Conservation (phyloP, 2,797 vertebrate genomes). For the Crypturellus tataupa region DNA sequence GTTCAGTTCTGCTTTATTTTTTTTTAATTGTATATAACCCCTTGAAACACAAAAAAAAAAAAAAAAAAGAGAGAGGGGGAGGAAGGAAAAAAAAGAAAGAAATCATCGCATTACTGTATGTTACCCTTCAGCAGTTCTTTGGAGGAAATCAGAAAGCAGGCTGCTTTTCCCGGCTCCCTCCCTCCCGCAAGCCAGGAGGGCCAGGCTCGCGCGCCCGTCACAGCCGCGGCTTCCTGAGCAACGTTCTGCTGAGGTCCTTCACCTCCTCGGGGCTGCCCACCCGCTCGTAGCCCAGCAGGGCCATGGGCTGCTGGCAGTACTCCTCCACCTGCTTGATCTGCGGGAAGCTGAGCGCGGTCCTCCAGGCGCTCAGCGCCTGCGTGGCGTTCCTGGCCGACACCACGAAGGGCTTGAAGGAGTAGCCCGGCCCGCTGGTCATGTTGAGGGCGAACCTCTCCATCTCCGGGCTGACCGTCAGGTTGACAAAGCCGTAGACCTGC, state of each 20-base stretch:
- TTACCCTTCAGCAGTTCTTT: conserved; percentile 50
- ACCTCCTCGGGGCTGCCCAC: conserved; percentile 91
- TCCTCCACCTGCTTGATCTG: conserved; percentile 99
- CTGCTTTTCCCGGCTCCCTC: neutral
- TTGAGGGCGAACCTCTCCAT: conserved; percentile 95
- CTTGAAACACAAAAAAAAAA: neutral
- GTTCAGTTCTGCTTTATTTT: neutral
- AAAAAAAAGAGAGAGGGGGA: neutral
- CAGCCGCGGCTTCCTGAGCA: conserved; percentile 91
- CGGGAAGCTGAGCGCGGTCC: conserved; percentile 94
- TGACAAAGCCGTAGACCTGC: conserved; percentile 92
- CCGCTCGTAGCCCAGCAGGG: conserved; percentile 91
- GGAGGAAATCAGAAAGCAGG: conserved; percentile 14
- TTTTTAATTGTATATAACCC: neutral
- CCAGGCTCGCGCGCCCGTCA: conserved; percentile 50
- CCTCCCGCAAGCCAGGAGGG: neutral
- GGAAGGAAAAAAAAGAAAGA: neutral
- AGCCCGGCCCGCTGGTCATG: conserved; percentile 96
- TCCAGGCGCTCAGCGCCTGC: conserved; percentile 95
- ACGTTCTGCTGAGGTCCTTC: conserved; percentile 94
- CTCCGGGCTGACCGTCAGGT: conserved; percentile 91
- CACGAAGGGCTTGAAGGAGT: conserved; percentile 96
- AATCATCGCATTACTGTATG: conserved; percentile 28
- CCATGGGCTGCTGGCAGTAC: conserved; percentile 96
- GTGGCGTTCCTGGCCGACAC: conserved; percentile 96